Evolutionary conservation across 2,888 invertebrate species (phyloP), one percentile per base, ranked within the genome.

Genomic region (Euphydryas editha): DNA sequence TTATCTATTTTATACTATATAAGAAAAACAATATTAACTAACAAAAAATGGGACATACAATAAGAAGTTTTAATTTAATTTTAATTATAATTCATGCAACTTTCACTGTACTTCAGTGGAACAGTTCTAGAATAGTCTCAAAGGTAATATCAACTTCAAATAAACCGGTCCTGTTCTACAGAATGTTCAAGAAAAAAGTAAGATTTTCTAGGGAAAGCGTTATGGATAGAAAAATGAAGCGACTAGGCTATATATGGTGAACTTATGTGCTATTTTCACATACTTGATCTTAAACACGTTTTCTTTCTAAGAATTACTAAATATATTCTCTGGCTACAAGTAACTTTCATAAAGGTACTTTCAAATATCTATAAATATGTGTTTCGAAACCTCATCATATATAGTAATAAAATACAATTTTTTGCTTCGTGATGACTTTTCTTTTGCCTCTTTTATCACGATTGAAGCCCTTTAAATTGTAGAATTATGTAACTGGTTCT

Each of bases 141-240:
- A 15, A 51, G 24, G 15, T 7, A 47, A 47, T 54, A 30, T 30
- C 24, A 24, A n/a, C 30, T 54, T 30, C 51, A 30, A 10, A 30
- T 36, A 36, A 36, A 17, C 54, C 10, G 17, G 54, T 54, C 54
- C 30, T 54, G 36, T 17, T 17, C 24, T 11, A 11, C n/a, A 65
- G 65, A 68, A 68, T 68, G 68, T 62, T 24, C 46, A 8, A 30
- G 30, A 37, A 64, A 64, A 68, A 62, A 65, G 24, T 56, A 21
- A 59, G 51, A 62, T 65, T 51, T 62, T 68, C 59, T 56, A 62
- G 49, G 59, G 68, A 68, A 68, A 68, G 68, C 59, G 55, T 30
- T 20, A 49, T 36, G 44, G 54, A 54, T 39, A 58, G 59, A 62
- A 65, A 68, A 65, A 68, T 68, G 56, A 61, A 59, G 61, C 46